Evolutionary conservation across 1,140 invertebrate genomes (phyloP), one percentile per base, ranked within the genome.

Genomic region (Musca domestica): DNA sequence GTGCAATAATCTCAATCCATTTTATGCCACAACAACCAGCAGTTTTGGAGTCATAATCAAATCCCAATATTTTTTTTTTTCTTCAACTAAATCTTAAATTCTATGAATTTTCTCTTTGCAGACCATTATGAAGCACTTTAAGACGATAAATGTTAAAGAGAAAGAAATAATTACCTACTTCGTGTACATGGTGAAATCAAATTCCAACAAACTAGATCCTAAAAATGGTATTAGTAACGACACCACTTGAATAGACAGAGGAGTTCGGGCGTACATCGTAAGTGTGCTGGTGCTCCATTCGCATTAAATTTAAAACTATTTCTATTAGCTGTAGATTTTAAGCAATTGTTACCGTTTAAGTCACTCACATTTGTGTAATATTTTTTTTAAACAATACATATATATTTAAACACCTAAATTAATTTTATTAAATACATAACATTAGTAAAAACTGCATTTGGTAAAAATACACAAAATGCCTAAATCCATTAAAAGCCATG

Each of bases 81-180:
- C n/a, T n/a, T n/a, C n/a, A n/a, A n/a, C n/a, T n/a, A n/a, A n/a
- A n/a, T n/a, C n/a, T n/a, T n/a, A n/a, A n/a, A n/a, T n/a, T n/a
- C n/a, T n/a, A n/a, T n/a, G n/a, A n/a, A n/a, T n/a, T 22, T 58
- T 25, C 19, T 15, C 3, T 7, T 69, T 66, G 15, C 87, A 97
- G 95, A 90, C 90, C 30, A 87, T 98, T 25, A 92, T 93, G 84
- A 93, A 95, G 78, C 96, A 98, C 84, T 98, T 98, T 82, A 94
- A 94, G 81, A 91, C 93, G 61, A 94, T 98, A 77, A 93, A 92
- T 47, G 93, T 98, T 1, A 89, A 91, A 74, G 95, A 98, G 82
- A 98, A 97, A 79, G 95, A 98, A 83, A 92, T 94, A 23, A 84
- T 97, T 15, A 95, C 95, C n/a, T 95, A 92, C 77, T 98, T 98